Evolutionary conservation across 2,888 invertebrate genomes (phyloP), one percentile per base, ranked within the genome.

Genomic region (Argyresthia albistria): DNA sequence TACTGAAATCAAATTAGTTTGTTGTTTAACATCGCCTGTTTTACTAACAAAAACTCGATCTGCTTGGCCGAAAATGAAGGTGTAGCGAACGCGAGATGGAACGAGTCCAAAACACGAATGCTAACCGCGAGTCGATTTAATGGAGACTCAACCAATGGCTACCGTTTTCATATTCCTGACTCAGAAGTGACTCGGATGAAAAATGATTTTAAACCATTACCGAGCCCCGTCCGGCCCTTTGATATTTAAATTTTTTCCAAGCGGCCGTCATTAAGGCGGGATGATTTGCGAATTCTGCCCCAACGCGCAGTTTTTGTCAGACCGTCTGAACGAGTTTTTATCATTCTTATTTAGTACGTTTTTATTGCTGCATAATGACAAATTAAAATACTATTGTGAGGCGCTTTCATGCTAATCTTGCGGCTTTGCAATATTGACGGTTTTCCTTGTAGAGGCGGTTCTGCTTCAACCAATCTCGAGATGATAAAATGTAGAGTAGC

Each of bases 191-290:
- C 77, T 81, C 76, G 79, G 78, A 86, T 86, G 87, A 87, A 86
- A 86, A 87, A 87, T 87, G 87, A 80, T 80, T 87, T 87, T 84
- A 87, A 87, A 87, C 86, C 87, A 87, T 87, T 87, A 87, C 74
- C 76, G 78, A 69, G 81, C 76, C 80, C 79, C 83, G 87, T 82
- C 86, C 86, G 79, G 80, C 78, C 86, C 86, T 86, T 86, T 87
- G 84, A 87, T 87, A 87, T 87, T 86, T 87, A 86, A 87, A 81
- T 86, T 87, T 84, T 84, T 87, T 87, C 84, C 79, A 84, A 86
- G 86, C 84, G 83, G 75, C 76, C 80, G 67, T 86, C 84, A 87
- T 87, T 87, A 87, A 69, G 76, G 66, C 69, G 70, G 79, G 69
- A 83, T 87, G 87, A 87, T 83, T 81, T 84, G 87, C 87, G 80